Evolutionary conservation across 2,113 vertebrate species (phyloP).

Genomic region (Caretta caretta): DNA sequence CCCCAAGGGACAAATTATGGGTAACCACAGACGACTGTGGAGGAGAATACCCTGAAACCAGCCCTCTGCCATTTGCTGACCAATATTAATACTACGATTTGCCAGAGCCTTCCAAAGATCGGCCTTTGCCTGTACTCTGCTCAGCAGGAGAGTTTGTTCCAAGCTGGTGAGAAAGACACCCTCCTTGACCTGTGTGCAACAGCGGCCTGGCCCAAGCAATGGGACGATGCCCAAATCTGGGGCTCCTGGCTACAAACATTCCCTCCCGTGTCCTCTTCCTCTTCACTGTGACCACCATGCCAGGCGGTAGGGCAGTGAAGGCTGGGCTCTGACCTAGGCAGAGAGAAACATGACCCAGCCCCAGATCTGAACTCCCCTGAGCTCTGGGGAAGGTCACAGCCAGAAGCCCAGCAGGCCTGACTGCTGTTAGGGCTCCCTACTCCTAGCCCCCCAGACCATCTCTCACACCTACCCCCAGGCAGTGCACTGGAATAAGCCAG

Average conservation of each 20-base stretch:
- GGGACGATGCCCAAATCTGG: not conserved
- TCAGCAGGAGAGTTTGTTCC: not conserved
- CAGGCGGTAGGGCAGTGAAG: not conserved
- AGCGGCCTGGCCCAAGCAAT: not conserved
- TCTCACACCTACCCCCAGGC: too few species aligned
- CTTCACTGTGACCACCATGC: not conserved
- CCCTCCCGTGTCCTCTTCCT: too few species aligned
- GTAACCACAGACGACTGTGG: not conserved
- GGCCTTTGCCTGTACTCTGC: not conserved
- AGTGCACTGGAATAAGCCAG: too few species aligned
- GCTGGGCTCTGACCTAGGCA: not conserved
- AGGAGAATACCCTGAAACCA: not conserved
- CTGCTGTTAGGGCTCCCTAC: not conserved
- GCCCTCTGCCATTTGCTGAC: not conserved
- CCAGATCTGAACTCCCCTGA: not conserved
- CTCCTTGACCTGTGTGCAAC: not conserved
- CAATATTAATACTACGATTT: not conserved
- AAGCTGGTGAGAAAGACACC: too few species aligned
- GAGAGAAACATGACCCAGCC: not conserved
- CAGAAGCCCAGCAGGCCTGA: not conserved
- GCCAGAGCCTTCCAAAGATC: too few species aligned
- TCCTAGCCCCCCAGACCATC: too few species aligned
- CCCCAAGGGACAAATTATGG: not conserved
- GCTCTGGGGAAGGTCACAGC: too few species aligned
- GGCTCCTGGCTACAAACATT: not conserved